phyloP scores from a whole-genome alignment of 2,888 invertebrate genomes.

The Limnephilus auricula region DNA sequence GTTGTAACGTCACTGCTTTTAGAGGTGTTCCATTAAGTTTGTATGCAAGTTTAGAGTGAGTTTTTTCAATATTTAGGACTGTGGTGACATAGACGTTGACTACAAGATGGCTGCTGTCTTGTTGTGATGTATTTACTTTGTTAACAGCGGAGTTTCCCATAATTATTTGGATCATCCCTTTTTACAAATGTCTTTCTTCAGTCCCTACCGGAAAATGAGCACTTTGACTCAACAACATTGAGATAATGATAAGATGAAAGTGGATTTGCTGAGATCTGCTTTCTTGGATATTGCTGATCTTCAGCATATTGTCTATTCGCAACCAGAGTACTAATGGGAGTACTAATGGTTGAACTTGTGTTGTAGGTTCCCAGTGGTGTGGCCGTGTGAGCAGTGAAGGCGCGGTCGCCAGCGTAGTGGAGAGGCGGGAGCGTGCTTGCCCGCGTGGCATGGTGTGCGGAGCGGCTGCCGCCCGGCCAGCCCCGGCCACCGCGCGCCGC shows the following conservation, averaged over 20 bases:
- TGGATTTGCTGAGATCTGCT: background rate
- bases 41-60: no score
- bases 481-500: constrained; percentile 80
- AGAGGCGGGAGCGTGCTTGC: constrained; percentile 72
- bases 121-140: background rate
- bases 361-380: background rate
- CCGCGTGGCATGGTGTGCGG: constrained; percentile 76
- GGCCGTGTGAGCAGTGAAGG: background rate
- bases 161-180: background rate
- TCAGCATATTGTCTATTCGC: background rate
- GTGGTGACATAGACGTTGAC: no score
- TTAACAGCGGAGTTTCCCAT: background rate
- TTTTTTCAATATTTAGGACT: no score
- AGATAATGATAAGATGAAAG: background rate
- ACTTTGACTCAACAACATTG: no score
- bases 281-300: background rate
- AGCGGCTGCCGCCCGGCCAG: constrained; percentile 77
- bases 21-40: no score
- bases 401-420: constrained; percentile 26
- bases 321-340: background rate
- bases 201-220: no score
- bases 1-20: no score
- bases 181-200: background rate
- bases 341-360: background rate
- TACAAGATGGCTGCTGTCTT: no score